phyloP scores from a whole-genome alignment of 2,113 vertebrate species.

The Larimichthys polyactis region DNA sequence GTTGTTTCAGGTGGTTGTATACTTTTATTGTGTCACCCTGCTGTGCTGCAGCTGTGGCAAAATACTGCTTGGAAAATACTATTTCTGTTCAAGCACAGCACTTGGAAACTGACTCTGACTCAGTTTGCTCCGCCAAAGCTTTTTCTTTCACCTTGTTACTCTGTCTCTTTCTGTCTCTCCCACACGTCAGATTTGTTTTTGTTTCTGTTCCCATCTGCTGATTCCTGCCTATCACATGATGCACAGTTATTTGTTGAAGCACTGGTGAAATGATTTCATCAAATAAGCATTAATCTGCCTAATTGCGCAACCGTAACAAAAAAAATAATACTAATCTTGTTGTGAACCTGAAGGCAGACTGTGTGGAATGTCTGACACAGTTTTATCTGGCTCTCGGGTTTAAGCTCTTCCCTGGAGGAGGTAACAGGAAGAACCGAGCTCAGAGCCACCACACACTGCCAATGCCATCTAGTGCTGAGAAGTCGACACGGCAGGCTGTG shows the following conservation, averaged over 20 bases:
- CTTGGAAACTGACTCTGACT: not conserved
- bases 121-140: not conserved
- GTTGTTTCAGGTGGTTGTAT: slow-evolving; percentile 3
- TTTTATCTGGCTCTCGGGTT: not conserved
- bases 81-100: not conserved
- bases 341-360: not conserved
- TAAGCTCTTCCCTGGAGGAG: slow-evolving; percentile 18
- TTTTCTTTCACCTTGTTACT: not conserved
- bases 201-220: not conserved
- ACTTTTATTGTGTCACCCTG: not conserved
- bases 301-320: not conserved
- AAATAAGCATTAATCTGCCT: not conserved
- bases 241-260: not conserved
- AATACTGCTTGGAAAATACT: not conserved
- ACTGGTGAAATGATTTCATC: not conserved
- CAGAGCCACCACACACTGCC: slow-evolving; percentile 56
- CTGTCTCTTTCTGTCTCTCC: not conserved
- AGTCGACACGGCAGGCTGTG: slow-evolving; percentile 59
- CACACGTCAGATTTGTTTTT: not conserved
- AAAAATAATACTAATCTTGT: not conserved
- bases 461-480: slow-evolving; percentile 81
- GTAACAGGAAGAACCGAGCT: slow-evolving; percentile 35
- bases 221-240: not conserved
- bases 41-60: not conserved
- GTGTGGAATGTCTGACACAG: slow-evolving; percentile 5